Percentiles rank a stretch among this genome's conserved stretches.
phyloP scores from a whole-genome alignment of 2,797 vertebrate species.

The Molothrus ater region DNA sequence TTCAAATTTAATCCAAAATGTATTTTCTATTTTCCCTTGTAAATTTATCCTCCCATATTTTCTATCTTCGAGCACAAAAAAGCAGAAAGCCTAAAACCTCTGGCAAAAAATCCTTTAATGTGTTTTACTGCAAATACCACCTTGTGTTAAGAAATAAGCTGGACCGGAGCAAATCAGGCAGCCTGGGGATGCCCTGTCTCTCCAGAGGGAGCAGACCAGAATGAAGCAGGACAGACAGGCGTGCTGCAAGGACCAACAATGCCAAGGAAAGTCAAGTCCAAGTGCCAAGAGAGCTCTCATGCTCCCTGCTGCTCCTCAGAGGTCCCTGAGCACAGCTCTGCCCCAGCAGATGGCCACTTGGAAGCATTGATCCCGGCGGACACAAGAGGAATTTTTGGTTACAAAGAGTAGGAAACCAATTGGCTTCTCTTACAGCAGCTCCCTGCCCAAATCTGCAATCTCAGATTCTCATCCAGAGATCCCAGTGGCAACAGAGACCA shows the following conservation, averaged over 20 bases:
- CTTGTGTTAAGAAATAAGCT: slow-evolving; percentile 9
- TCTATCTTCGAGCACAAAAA: slow-evolving; percentile 29
- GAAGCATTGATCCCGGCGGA: accelerated
- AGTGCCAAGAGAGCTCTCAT: not conserved
- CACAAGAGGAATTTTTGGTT: not conserved
- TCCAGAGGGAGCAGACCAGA: not conserved
- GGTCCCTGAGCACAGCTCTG: not conserved
- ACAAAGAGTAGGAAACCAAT: not conserved
- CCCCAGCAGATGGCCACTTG: not conserved
- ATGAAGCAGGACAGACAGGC: not conserved
- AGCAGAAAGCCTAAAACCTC: slow-evolving; percentile 37
- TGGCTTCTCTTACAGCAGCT: not conserved
- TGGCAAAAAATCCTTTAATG: slow-evolving; percentile 32
- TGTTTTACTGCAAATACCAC: slow-evolving; percentile 29
- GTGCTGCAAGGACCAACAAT: not conserved
- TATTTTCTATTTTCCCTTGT: slow-evolving; percentile 41
- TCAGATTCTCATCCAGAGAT: not conserved
- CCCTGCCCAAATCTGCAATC: not conserved
- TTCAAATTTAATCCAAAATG: slow-evolving; percentile 44
- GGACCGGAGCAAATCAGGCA: slow-evolving; percentile 1
- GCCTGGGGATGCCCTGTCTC: not conserved
- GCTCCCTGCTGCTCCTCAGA: not conserved
- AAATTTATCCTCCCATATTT: slow-evolving; percentile 24
- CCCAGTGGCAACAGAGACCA: not conserved
- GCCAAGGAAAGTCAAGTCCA: not conserved